These are phyloP conservation scores for Epistrophe eligans DNA, from an alignment of 2,888 invertebrate species.

Conservation along the genomic window DNA sequence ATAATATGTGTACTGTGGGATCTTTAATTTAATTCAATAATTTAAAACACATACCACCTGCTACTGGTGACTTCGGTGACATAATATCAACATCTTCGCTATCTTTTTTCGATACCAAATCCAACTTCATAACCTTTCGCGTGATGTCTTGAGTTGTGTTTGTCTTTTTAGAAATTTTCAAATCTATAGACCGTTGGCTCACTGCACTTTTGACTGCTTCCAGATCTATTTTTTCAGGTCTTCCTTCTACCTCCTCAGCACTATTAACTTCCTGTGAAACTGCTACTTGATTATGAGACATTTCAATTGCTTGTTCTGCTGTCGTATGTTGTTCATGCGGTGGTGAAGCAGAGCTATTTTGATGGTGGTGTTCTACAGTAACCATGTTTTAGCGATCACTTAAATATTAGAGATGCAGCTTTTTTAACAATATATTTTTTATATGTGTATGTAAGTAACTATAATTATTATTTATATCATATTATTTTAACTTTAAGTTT, in stretches of 20 bases:
- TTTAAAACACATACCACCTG: conserved; percentile 78
- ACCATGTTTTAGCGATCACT: conserved; percentile 80
- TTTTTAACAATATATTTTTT: neutral
- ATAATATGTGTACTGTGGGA: neutral
- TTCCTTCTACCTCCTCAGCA: conserved; percentile 54
- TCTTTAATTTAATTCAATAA: neutral
- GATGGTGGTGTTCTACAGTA: conserved; percentile 80
- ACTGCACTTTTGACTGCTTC: conserved; percentile 84
- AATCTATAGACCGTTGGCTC: conserved; percentile 87
- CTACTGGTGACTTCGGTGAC: conserved; percentile 83
- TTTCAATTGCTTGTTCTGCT: conserved; percentile 50
- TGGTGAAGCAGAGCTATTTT: conserved; percentile 77
- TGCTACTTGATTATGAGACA: conserved; percentile 63
- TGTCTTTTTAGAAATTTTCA: conserved; percentile 84
- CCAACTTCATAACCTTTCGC: conserved; percentile 82
- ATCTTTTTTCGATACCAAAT: conserved; percentile 81
- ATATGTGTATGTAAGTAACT: neutral
- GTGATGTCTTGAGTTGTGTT: conserved; percentile 82
- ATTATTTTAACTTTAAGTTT: neutral
- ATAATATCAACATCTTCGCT: conserved; percentile 81
- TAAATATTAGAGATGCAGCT: conserved; percentile 72
- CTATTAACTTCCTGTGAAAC: conserved; percentile 5
- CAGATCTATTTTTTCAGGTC: conserved; percentile 58
- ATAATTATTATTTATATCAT: no score
- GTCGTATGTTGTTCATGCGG: conserved; percentile 64